Evolutionary conservation across 2,797 vertebrate species (phyloP).

Genomic region (Limosa lapponica): DNA sequence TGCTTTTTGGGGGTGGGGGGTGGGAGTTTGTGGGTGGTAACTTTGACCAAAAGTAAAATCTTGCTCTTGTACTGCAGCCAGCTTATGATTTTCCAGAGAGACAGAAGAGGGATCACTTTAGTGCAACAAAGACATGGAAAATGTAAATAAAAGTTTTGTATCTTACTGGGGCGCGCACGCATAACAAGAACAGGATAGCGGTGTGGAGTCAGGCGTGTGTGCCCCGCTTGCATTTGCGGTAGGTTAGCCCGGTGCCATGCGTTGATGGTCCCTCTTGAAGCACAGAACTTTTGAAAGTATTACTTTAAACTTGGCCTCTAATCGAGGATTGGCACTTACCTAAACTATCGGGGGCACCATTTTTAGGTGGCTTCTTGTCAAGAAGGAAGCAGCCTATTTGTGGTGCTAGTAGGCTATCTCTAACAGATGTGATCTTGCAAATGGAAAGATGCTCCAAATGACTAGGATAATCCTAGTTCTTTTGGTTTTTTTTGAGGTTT

Average conservation of each 20-base stretch:
- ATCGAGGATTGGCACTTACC: conserved; percentile 76
- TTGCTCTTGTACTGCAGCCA: conserved; percentile 81
- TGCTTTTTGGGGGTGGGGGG: conserved; percentile 55
- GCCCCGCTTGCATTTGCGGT: conserved; percentile 59
- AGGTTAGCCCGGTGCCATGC: conserved; percentile 72
- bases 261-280: conserved; percentile 77
- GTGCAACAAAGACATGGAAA: conserved; percentile 50
- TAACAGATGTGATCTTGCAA: conserved; percentile 19
- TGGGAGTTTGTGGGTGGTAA: conserved; percentile 49
- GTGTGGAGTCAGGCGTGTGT: background rate
- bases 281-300: conserved; percentile 81
- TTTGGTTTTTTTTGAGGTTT: background rate
- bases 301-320: conserved; percentile 74
- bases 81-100: conserved; percentile 66
- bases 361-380: conserved; percentile 42
- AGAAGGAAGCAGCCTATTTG: conserved; percentile 55
- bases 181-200: conserved; percentile 26
- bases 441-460: conserved; percentile 83
- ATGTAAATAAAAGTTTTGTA: conserved; percentile 53
- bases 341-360: conserved; percentile 54
- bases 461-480: conserved; percentile 59
- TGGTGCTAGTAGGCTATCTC: conserved; percentile 70
- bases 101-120: conserved; percentile 73
- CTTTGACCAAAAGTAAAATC: conserved; percentile 75
- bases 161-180: conserved; percentile 32